A percentile compares a stretch with the other conserved stretches of the same genome.
Evolutionary conservation across 2,113 vertebrate genomes (phyloP).

Genomic region (Pterocles orientalis): DNA sequence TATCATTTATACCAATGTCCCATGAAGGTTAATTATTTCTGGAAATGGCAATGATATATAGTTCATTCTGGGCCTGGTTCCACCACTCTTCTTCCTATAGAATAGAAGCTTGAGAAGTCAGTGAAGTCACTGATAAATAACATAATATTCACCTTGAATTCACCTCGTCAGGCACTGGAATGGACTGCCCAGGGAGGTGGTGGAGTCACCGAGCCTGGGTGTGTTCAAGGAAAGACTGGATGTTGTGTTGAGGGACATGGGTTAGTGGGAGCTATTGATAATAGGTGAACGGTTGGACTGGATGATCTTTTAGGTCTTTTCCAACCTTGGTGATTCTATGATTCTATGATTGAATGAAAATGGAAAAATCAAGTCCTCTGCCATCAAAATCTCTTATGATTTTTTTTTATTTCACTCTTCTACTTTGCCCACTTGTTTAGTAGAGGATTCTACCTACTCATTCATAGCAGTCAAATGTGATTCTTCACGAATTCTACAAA

Average conservation of each 20-base stretch:
- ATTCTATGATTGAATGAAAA: background rate
- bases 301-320: too few relatives aligned
- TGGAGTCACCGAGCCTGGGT: too few relatives aligned
- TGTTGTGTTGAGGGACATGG: too few relatives aligned
- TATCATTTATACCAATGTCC: background rate
- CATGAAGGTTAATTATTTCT: background rate
- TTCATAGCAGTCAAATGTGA: background rate
- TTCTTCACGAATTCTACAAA: background rate
- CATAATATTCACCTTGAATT: background rate
- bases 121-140: background rate
- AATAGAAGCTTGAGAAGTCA: background rate
- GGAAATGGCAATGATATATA: background rate
- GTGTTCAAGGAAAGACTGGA: too few relatives aligned
- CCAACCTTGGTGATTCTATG: too few relatives aligned
- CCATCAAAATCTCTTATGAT: background rate
- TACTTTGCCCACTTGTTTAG: background rate
- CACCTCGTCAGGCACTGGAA: too few relatives aligned
- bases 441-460: background rate
- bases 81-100: background rate
- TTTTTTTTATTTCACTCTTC: background rate
- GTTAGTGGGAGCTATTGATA: too few relatives aligned
- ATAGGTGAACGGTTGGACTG: too few relatives aligned
- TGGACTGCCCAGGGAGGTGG: too few relatives aligned
- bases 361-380: background rate
- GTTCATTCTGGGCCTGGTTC: background rate